phyloP scores from a whole-genome alignment of 2,797 vertebrate species.

The Discoglossus pictus region DNA sequence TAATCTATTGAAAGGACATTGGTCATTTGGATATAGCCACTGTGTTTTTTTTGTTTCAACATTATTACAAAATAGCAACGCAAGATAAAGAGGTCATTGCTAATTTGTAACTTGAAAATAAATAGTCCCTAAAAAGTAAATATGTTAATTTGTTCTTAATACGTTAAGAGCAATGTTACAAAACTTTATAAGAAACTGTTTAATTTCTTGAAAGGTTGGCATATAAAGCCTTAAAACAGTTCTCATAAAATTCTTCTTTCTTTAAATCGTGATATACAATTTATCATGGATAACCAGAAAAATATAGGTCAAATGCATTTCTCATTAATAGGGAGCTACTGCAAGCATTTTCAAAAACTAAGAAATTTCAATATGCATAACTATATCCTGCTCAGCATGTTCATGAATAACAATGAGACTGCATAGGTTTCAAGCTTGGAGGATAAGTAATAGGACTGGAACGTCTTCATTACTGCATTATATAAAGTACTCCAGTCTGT shows the following conservation, averaged over 20 bases:
- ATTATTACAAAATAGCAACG: too few relatives aligned
- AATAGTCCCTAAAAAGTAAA: too few relatives aligned
- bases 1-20: too few relatives aligned
- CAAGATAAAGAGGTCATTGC: too few relatives aligned
- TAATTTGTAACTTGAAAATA: too few relatives aligned
- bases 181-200: too few relatives aligned
- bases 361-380: conserved; percentile 20
- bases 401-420: conserved; percentile 32
- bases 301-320: conserved; percentile 20
- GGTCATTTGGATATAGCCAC: too few relatives aligned
- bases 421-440: not conserved
- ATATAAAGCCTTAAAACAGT: not conserved
- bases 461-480: not conserved
- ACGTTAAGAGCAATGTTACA: too few relatives aligned
- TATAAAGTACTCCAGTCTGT: not conserved
- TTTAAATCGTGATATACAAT: not conserved
- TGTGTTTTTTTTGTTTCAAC: too few relatives aligned
- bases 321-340: conserved; percentile 3
- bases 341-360: conserved; percentile 11
- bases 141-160: too few relatives aligned
- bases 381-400: conserved; percentile 19
- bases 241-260: not conserved
- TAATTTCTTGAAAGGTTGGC: too few relatives aligned
- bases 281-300: not conserved
- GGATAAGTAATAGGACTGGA: conserved; percentile 13